Percentiles rank a stretch among this genome's conserved stretches.
phyloP scores from a whole-genome alignment of 2,888 invertebrate species.

The Microctonus aethiopoides region DNA sequence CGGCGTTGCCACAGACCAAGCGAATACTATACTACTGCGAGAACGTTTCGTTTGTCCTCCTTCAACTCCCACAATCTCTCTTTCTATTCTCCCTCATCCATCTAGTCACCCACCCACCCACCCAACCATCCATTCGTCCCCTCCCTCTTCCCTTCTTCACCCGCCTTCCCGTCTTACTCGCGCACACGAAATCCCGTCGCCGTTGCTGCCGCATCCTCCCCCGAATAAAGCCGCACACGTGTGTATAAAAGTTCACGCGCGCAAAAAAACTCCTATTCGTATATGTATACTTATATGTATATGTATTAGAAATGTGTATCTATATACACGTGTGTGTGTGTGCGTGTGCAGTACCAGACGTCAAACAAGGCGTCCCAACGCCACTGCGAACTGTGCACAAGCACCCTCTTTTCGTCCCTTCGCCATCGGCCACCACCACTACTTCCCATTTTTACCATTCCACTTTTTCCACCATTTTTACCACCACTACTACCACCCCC shows the following conservation, averaged over 20 bases:
- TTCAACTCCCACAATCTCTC: slow-evolving; percentile 21
- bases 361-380: slow-evolving; percentile 37
- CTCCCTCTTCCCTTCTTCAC: slow-evolving; percentile 35
- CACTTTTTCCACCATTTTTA: slow-evolving; percentile 31
- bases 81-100: slow-evolving; percentile 21
- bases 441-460: slow-evolving; percentile 29
- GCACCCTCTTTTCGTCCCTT: slow-evolving; percentile 27
- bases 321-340: background rate
- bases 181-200: slow-evolving; percentile 27
- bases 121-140: slow-evolving; percentile 42
- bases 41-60: slow-evolving; percentile 23
- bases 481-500: slow-evolving; percentile 45
- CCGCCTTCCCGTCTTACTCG: slow-evolving; percentile 39
- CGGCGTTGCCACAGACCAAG: slow-evolving; percentile 51
- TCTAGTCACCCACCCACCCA: slow-evolving; percentile 32
- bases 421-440: slow-evolving; percentile 21
- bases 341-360: too few relatives aligned
- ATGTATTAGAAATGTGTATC: background rate
- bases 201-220: background rate
- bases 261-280: slow-evolving; percentile 22
- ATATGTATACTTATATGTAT: background rate
- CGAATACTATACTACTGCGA: slow-evolving; percentile 43
- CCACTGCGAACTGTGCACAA: slow-evolving; percentile 29
- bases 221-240: background rate
- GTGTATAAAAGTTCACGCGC: slow-evolving; percentile 13